Conservation (phyloP, 2,113 vertebrate species). For the Periophthalmodon schlosseri region DNA sequence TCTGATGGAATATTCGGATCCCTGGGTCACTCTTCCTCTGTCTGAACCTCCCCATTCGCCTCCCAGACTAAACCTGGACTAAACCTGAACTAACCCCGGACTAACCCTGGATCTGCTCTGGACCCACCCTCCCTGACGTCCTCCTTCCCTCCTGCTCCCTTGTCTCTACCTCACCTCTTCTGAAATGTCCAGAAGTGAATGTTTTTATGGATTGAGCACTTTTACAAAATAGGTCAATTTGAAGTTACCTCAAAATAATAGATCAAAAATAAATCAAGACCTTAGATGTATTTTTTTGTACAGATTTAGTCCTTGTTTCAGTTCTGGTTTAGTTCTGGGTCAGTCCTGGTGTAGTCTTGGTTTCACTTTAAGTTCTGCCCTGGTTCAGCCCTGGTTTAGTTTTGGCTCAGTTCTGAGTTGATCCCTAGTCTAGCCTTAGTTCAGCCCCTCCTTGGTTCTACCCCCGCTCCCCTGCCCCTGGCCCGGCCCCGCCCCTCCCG, state of each 20-base stretch:
- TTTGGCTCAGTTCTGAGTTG: too few relatives aligned
- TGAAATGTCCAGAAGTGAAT: background rate
- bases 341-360: background rate
- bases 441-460: background rate
- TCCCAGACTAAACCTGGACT: background rate
- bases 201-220: background rate
- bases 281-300: background rate
- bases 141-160: background rate
- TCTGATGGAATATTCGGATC: background rate
- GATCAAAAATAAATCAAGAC: too few relatives aligned
- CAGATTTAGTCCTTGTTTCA: background rate
- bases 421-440: background rate
- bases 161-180: background rate
- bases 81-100: background rate
- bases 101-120: background rate
- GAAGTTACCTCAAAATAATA: background rate
- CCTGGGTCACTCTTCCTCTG: background rate
- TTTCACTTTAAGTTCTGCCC: background rate
- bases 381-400: background rate
- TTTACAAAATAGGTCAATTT: background rate
- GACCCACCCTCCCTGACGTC: background rate
- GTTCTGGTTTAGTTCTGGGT: background rate
- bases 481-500: too few relatives aligned
- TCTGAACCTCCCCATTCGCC: background rate
- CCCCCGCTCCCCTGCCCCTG: slow-evolving; percentile 63